Evolutionary conservation across 2,113 vertebrate species (phyloP).

Genomic region (Pelvicachromis taeniatus): DNA sequence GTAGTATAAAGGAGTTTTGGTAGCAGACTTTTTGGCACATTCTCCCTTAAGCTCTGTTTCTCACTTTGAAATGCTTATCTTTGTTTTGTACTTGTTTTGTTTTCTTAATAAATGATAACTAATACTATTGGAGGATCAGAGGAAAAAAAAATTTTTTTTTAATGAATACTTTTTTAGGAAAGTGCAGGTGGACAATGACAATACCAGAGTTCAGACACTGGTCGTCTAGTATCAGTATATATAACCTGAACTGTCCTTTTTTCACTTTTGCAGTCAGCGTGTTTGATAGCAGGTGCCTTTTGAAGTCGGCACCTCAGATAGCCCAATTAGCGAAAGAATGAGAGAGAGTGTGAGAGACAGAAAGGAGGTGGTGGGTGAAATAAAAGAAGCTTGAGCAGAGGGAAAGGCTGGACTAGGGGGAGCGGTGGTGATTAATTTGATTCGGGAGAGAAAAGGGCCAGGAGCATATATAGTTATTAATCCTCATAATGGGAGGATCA

Average conservation of each 20-base stretch:
- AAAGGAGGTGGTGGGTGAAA: conserved; percentile 2
- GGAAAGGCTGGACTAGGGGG: conserved; percentile 43
- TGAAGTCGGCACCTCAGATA: conserved; percentile 67
- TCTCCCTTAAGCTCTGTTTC: not conserved
- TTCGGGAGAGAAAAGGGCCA: conserved; percentile 50
- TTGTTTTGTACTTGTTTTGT: not conserved
- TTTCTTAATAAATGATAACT: not conserved
- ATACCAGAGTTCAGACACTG: not conserved
- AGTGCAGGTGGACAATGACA: not conserved
- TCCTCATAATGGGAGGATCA: conserved; percentile 64
- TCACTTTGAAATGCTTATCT: not conserved
- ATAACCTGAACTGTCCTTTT: not conserved
- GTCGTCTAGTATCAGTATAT: not conserved
- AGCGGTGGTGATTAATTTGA: conserved; percentile 58
- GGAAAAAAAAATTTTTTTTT: not conserved
- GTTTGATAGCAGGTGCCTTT: conserved; percentile 54
- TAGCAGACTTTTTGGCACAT: not conserved
- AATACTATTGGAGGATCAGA: not conserved
- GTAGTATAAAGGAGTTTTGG: not conserved
- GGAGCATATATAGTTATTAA: conserved; percentile 64
- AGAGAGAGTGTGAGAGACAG: not conserved
- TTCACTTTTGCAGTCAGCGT: not conserved
- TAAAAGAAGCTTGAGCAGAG: conserved; percentile 29
- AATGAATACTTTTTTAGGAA: not conserved
- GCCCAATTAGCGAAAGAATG: conserved; percentile 66